Percentiles rank a stretch among this genome's conserved stretches.
phyloP scores from a whole-genome alignment of 2,113 vertebrate species.

The Cynocephalus volans region DNA sequence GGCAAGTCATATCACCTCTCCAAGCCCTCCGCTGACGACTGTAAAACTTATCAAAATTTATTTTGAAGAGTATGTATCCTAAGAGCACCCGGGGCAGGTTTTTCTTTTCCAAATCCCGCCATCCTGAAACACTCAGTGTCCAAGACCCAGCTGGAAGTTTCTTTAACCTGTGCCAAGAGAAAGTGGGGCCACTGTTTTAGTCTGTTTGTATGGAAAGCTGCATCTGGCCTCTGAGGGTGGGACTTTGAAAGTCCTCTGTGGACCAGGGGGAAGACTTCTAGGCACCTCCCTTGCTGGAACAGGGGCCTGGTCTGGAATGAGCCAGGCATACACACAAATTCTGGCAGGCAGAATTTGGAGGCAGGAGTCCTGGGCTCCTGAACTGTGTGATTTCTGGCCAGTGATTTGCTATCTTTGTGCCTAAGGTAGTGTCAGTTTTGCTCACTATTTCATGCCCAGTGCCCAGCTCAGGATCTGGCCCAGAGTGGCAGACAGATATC shows the following conservation, averaged over 20 bases:
- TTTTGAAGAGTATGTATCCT: not conserved
- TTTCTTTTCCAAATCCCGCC: not conserved
- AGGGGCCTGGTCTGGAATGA: not conserved
- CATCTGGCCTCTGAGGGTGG: not conserved
- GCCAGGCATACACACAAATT: not conserved
- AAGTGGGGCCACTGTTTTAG: not conserved
- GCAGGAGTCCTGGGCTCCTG: not conserved
- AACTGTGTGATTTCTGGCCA: not conserved
- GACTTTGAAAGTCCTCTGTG: not conserved
- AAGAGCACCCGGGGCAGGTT: not conserved
- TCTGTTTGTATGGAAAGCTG: not conserved
- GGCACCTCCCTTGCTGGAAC: not conserved
- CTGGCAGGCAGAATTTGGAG: not conserved
- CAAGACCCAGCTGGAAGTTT: not conserved
- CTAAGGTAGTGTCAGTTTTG: not conserved
- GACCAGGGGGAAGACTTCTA: not conserved
- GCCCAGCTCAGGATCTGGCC: not conserved
- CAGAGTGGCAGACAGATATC: not conserved
- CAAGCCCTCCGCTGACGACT: not conserved
- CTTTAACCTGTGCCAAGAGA: slow-evolving; percentile 29
- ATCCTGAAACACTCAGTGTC: not conserved
- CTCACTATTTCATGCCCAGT: not conserved
- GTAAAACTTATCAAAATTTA: not conserved
- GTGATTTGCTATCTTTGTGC: not conserved
- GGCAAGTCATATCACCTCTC: not conserved